A percentile compares a stretch with the other conserved stretches of the same genome.
Conservation (phyloP, 2,113 vertebrate genomes). For the Typhlomys cinereus region DNA sequence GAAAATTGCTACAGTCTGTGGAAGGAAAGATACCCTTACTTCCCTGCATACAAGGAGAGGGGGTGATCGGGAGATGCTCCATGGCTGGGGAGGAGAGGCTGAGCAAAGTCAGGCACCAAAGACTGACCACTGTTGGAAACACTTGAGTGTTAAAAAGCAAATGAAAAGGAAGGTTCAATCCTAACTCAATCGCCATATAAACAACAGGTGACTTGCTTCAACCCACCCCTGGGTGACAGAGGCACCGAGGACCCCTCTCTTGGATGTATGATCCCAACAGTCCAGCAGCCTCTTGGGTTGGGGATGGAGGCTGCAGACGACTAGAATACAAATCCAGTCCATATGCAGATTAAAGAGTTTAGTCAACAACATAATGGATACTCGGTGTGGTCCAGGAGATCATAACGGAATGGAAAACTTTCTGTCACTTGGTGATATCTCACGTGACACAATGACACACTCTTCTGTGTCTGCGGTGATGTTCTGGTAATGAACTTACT, state of each 20-base stretch:
- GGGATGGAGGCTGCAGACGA: too few species aligned
- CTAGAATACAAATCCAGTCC: background rate
- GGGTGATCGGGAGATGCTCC: too few species aligned
- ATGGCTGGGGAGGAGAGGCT: too few species aligned
- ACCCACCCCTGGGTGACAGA: background rate
- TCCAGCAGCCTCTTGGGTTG: background rate
- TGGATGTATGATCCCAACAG: fast-evolving
- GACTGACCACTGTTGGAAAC: background rate
- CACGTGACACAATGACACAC: background rate
- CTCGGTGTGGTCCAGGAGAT: background rate
- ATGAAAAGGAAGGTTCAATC: background rate
- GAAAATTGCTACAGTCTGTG: too few species aligned
- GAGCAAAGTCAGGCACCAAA: too few species aligned
- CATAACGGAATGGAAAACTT: background rate
- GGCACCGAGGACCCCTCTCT: fast-evolving
- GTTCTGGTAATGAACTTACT: background rate
- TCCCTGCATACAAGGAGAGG: too few species aligned
- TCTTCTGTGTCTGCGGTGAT: background rate
- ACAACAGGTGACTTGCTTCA: background rate
- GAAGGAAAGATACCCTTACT: too few species aligned
- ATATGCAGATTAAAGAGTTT: background rate
- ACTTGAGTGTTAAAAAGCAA: background rate
- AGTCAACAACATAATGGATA: background rate
- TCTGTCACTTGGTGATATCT: background rate
- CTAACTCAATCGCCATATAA: background rate